phyloP scores from a whole-genome alignment of 2,888 invertebrate genomes.

The Fissipunctia ypsillon region DNA sequence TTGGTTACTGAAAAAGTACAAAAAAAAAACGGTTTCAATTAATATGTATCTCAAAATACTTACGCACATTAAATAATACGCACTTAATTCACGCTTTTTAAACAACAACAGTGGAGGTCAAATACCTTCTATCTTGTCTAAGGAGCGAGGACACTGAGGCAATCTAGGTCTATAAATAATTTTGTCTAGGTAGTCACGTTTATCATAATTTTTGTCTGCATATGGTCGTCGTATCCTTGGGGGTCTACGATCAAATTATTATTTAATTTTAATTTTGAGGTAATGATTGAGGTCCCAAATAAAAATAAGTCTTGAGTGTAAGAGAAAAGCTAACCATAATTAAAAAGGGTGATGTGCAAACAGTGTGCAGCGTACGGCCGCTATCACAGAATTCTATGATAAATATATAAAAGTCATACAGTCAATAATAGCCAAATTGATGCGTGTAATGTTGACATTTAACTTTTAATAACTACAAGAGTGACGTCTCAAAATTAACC shows the following conservation, averaged over 20 bases:
- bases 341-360: too few relatives aligned
- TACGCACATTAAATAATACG: too few relatives aligned
- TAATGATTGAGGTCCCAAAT: neutral
- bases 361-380: too few relatives aligned
- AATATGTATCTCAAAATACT: neutral
- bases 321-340: too few relatives aligned
- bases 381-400: too few relatives aligned
- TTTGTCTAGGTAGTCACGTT: conserved; percentile 20
- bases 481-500: too few relatives aligned
- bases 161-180: conserved; percentile 12
- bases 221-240: conserved; percentile 20
- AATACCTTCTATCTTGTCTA: conserved; percentile 8
- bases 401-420: too few relatives aligned
- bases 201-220: conserved; percentile 5
- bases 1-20: neutral
- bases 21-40: neutral
- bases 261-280: neutral
- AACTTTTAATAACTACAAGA: too few relatives aligned
- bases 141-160: conserved; percentile 4
- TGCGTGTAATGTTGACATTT: too few relatives aligned
- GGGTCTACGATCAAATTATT: neutral
- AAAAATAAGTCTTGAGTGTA: too few relatives aligned
- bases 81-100: neutral
- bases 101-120: conserved; percentile 17
- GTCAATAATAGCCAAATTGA: too few relatives aligned